phyloP scores from a whole-genome alignment of 2,888 invertebrate genomes.

The Linnaemya vulpina region DNA sequence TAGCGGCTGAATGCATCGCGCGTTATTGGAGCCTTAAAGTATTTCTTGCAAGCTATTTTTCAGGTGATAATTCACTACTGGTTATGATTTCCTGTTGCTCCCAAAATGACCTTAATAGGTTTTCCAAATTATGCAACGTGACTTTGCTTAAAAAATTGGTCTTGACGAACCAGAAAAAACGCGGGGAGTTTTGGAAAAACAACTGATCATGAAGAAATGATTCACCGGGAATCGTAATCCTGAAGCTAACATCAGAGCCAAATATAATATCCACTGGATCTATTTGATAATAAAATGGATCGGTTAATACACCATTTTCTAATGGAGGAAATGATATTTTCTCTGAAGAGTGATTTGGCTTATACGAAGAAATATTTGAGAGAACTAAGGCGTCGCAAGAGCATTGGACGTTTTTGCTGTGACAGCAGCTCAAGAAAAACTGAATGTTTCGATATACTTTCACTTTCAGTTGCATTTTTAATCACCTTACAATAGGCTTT shows the following conservation, averaged over 20 bases:
- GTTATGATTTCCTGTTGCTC: conserved; percentile 20
- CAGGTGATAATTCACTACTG: conserved; percentile 11
- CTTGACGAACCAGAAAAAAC: neutral
- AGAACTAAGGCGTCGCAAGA: conserved; percentile 17
- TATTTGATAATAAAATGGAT: conserved; percentile 1
- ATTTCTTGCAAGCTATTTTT: conserved; percentile 22
- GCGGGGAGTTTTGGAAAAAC: neutral
- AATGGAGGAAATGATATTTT: conserved; percentile 18
- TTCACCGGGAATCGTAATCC: conserved; percentile 15
- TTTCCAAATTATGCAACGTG: neutral
- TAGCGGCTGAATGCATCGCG: conserved; percentile 16
- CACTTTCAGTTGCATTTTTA: neutral
- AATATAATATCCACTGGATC: conserved; percentile 43
- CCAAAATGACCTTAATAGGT: neutral
- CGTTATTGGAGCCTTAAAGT: conserved; percentile 21
- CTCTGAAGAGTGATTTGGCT: neutral
- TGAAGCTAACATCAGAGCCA: conserved; percentile 23
- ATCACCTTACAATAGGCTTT: neutral
- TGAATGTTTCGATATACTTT: neutral
- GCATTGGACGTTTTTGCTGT: neutral
- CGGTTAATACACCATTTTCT: neutral
- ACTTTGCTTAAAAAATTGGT: neutral
- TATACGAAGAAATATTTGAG: conserved; percentile 21
- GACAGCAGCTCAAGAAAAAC: neutral
- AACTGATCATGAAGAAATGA: neutral